Evolutionary conservation across 2,797 vertebrate species (phyloP), one percentile per base, ranked within the genome.

Genomic region (Sebastes vulpes): DNA sequence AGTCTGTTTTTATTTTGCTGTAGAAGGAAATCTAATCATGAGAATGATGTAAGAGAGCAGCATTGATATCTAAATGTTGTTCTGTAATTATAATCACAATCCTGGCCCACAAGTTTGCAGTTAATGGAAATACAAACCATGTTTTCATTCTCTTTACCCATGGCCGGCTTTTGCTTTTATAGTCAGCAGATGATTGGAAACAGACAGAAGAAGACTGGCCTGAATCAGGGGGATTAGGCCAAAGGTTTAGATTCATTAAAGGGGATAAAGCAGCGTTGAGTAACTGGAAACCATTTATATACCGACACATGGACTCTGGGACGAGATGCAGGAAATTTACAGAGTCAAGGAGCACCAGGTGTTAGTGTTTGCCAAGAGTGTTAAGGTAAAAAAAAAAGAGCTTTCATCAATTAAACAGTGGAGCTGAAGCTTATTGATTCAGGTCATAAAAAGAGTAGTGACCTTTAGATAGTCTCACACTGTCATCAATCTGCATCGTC

Each of bases 101-200:
- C 65, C 67, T 53, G 78, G 89, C 78, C 65, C 65, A 70, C 90
- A 83, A 21, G 65, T 61, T 74, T 84, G 68, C 76, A 75, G 76
- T 92, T 88, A 85, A 82, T 82, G 84, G 87, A 94, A 94, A 94
- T 77, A 77, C 57, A 83, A 93, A 80, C 81, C 54, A 79, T 82
- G 72, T 90, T 92, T 92, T 88, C 59, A 58, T 88, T 84, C 70
- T 61, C 70, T 75, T 89, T 74, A 76, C 35, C 58, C 61, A 64
- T 75, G 72, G 84, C 71, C 70, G 72, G 72, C 78, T 72, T 67
- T 70, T 77, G 57, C 83, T 91, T 92, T 93, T 75, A 88, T 28
- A 71, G 72, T 90, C 83, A 85, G 82, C 38, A 83, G 86, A 76
- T 91, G 83, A 95, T 88, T 91, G 84, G 84, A 91, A 94, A 88